Evolutionary conservation across 2,797 vertebrate species (phyloP).

Genomic region (Phoxinus dragarum): DNA sequence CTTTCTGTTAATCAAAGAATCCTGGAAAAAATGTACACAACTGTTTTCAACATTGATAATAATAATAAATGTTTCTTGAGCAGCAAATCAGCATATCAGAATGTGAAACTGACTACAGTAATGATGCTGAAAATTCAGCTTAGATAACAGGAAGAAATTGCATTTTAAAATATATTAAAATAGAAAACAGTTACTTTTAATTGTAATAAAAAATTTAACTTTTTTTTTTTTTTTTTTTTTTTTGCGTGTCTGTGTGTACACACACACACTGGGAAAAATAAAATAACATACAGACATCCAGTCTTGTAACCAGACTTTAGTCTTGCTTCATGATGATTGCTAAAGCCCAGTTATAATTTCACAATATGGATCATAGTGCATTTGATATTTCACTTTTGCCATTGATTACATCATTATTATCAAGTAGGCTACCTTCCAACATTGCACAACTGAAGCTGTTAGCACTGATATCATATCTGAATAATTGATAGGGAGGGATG

Average conservation of each 20-base stretch:
- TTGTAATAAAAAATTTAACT: no score
- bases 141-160: no score
- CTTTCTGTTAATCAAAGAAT: neutral
- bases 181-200: no score
- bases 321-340: neutral
- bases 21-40: no score
- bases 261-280: no score
- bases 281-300: no score
- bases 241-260: no score
- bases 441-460: neutral
- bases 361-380: neutral
- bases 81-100: neutral
- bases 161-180: no score
- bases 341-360: neutral
- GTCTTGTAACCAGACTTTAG: conserved; percentile 2
- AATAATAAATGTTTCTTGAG: neutral
- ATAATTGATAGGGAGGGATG: neutral
- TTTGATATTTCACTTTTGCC: neutral
- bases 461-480: conserved; percentile 16
- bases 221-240: no score
- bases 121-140: no score
- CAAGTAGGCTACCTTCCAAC: neutral
- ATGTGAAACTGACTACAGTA: neutral
- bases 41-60: neutral
- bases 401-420: neutral